A percentile compares a stretch with the other conserved stretches of the same genome.
phyloP scores from a whole-genome alignment of 2,797 vertebrate species.

The Sylvilagus floridanus region DNA sequence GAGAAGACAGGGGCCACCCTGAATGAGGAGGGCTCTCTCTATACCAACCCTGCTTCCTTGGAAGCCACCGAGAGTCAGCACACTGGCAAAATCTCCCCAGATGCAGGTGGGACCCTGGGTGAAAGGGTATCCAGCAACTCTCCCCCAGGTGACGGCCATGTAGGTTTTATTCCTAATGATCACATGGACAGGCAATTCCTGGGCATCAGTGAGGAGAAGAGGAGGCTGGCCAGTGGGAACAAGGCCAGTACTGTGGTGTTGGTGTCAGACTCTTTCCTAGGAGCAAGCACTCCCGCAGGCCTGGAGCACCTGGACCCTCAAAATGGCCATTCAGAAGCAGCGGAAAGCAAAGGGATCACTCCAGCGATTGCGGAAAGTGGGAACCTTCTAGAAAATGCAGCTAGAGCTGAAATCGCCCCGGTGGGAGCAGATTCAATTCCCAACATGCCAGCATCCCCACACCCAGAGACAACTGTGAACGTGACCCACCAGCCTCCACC shows the following conservation, averaged over 20 bases:
- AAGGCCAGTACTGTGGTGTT: not conserved
- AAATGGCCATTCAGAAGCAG: conserved; percentile 81
- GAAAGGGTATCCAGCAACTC: not conserved
- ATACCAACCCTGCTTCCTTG: not conserved
- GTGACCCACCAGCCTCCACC: conserved; percentile 84
- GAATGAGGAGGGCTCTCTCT: conserved; percentile 27
- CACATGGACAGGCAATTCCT: conserved; percentile 47
- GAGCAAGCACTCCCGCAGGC: conserved; percentile 49
- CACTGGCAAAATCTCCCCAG: conserved; percentile 23
- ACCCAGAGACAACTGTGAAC: conserved; percentile 86
- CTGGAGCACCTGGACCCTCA: conserved; percentile 74
- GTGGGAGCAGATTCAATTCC: conserved; percentile 86
- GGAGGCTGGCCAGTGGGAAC: not conserved
- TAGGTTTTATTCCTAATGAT: conserved; percentile 31
- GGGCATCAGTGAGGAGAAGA: conserved; percentile 71
- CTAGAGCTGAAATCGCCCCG: conserved; percentile 84
- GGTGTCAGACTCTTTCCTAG: conserved; percentile 60
- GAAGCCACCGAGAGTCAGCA: not conserved
- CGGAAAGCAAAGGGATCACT: conserved; percentile 85
- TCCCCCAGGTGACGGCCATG: conserved; percentile 32
- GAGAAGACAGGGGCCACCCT: not conserved
- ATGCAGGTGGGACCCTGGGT: conserved; percentile 51
- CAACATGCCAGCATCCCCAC: conserved; percentile 81
- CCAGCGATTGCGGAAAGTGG: conserved; percentile 84
- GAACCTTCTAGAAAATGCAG: conserved; percentile 87